These are phyloP conservation scores for Mycetomoellerius zeteki DNA, from an alignment of 1,140 invertebrate species.

Conservation along the genomic window DNA sequence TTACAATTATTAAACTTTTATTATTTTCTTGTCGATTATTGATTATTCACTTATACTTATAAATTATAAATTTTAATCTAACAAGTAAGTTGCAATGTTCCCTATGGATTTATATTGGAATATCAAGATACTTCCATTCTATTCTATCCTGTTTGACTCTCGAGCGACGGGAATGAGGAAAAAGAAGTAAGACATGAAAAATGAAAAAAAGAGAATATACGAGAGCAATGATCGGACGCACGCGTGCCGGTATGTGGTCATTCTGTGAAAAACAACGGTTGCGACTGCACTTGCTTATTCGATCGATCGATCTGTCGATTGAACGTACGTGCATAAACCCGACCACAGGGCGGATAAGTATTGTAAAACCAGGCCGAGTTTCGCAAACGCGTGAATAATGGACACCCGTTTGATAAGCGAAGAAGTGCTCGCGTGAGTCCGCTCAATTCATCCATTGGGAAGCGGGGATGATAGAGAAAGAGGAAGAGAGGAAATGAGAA, in stretches of 20 bases:
- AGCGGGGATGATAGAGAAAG: background rate
- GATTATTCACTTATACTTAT: background rate
- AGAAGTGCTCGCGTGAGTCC: slow-evolving; percentile 82
- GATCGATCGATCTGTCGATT: slow-evolving; percentile 64
- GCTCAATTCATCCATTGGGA: slow-evolving; percentile 77
- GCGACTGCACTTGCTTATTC: slow-evolving; percentile 38
- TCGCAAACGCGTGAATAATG: slow-evolving; percentile 83
- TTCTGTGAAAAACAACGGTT: slow-evolving; percentile 74
- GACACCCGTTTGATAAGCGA: slow-evolving; percentile 85
- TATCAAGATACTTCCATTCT: slow-evolving; percentile 9
- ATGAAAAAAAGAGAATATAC: slow-evolving; percentile 64
- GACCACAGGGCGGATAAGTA: slow-evolving; percentile 64
- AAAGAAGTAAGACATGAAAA: slow-evolving; percentile 36
- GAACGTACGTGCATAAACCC: slow-evolving; percentile 61
- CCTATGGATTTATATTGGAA: background rate
- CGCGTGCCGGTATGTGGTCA: slow-evolving; percentile 61
- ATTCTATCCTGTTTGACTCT: slow-evolving; percentile 14
- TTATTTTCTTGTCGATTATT: background rate
- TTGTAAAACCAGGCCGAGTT: slow-evolving; percentile 76
- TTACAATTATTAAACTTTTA: slow-evolving; percentile 3
- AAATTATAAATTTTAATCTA: background rate
- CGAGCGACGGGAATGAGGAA: background rate
- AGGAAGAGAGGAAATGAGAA: slow-evolving; percentile 6
- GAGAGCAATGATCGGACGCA: slow-evolving; percentile 62
- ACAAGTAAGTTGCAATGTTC: background rate